These are phyloP conservation scores for Drosophila mimetica DNA, from an alignment of 2,888 invertebrate genomes.

Conservation along the genomic window DNA sequence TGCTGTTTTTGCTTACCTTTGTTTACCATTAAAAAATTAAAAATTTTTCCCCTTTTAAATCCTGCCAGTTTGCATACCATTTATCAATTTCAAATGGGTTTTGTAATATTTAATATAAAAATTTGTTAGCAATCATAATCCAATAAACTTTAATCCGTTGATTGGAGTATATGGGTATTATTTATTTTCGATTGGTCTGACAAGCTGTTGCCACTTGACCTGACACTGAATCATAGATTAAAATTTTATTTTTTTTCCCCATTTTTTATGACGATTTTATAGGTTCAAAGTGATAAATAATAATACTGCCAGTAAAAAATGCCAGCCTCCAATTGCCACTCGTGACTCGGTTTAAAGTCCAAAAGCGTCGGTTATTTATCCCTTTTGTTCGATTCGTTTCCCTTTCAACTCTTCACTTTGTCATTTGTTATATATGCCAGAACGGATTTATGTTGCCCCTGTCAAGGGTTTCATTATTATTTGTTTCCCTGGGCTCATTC, in stretches of 20 bases:
- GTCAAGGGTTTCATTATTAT: slow-evolving; percentile 31
- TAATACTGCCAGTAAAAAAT: slow-evolving; percentile 1
- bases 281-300: slow-evolving; percentile 15
- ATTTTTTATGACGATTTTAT: slow-evolving; percentile 35
- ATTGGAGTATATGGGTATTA: slow-evolving; percentile 9
- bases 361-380: not conserved
- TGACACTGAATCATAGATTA: slow-evolving; percentile 28
- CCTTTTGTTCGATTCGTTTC: slow-evolving; percentile 15
- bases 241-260: slow-evolving; percentile 10
- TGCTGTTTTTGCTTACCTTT: too few relatives aligned
- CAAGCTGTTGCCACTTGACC: slow-evolving; percentile 43
- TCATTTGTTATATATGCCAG: slow-evolving; percentile 31
- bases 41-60: too few relatives aligned
- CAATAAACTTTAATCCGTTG: slow-evolving; percentile 4
- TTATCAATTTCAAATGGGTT: slow-evolving; percentile 1
- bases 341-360: slow-evolving; percentile 4
- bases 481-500: slow-evolving; percentile 31
- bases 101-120: slow-evolving; percentile 2
- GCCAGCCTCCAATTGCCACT: slow-evolving; percentile 6
- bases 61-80: too few relatives aligned
- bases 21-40: too few relatives aligned
- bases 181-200: slow-evolving; percentile 12
- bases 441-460: slow-evolving; percentile 39
- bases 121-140: slow-evolving; percentile 14
- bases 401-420: slow-evolving; percentile 19